Percentiles rank a stretch among this genome's conserved stretches.
Evolutionary conservation across 2,797 vertebrate species (phyloP).

Genomic region (Thunnus albacares): DNA sequence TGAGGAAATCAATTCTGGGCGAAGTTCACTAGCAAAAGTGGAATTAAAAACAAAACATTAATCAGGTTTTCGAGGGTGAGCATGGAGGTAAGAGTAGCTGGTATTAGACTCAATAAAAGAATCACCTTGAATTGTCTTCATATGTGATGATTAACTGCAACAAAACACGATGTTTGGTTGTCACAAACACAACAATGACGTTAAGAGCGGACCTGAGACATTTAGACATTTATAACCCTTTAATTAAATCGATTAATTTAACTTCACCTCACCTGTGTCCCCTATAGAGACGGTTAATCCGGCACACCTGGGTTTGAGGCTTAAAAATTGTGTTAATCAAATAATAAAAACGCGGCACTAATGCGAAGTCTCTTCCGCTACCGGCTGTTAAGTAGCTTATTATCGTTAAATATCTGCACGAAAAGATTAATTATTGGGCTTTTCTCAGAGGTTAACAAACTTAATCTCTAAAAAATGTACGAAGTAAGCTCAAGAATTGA

Average conservation of each 20-base stretch:
- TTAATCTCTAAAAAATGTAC: not conserved
- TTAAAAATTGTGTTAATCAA: not conserved
- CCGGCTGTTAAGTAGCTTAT: not conserved
- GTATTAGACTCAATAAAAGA: conserved; percentile 41
- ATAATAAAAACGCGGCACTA: not conserved
- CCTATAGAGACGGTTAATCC: not conserved
- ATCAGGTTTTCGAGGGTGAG: conserved; percentile 75
- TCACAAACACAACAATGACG: conserved; percentile 59
- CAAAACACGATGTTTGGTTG: conserved; percentile 48
- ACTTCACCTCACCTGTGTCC: not conserved
- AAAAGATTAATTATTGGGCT: not conserved
- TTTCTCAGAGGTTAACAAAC: too few relatives aligned
- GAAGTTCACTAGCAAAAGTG: conserved; percentile 80
- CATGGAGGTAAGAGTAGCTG: conserved; percentile 87
- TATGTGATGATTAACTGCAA: conserved; percentile 27
- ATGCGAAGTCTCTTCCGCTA: not conserved
- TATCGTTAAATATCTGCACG: not conserved
- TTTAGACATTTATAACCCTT: not conserved
- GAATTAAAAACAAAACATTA: conserved; percentile 71
- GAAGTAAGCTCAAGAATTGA: not conserved
- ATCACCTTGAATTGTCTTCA: conserved; percentile 18
- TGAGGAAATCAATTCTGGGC: conserved; percentile 79
- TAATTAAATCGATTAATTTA: not conserved
- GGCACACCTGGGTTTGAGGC: not conserved
- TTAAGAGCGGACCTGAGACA: conserved; percentile 20